A percentile compares a stretch with the other conserved stretches of the same genome.
These are phyloP conservation scores for Phyllotis vaccarum DNA, from an alignment of 2,797 vertebrate species.

Conservation along the genomic window DNA sequence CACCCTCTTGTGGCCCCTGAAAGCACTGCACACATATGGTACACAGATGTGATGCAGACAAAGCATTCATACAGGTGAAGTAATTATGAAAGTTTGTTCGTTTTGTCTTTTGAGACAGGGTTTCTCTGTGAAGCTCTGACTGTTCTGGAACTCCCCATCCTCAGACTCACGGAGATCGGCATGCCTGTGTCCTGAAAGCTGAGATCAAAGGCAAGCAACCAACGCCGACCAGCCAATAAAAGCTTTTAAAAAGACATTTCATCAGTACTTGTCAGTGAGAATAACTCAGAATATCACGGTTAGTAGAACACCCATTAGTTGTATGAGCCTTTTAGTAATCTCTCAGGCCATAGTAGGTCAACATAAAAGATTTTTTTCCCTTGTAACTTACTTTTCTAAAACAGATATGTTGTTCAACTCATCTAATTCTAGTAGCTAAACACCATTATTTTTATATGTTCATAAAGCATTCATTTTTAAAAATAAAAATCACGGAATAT, in stretches of 20 bases:
- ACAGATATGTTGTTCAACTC: background rate
- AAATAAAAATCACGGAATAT: background rate
- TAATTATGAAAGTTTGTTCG: background rate
- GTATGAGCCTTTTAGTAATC: background rate
- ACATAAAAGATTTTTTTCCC: background rate
- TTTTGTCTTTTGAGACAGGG: too few relatives aligned
- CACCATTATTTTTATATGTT: background rate
- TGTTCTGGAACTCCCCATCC: too few relatives aligned
- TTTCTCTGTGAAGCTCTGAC: too few relatives aligned
- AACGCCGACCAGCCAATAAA: background rate
- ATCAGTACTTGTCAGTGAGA: background rate
- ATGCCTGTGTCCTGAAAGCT: too few relatives aligned
- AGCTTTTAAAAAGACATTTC: background rate
- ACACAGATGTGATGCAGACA: background rate
- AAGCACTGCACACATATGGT: background rate
- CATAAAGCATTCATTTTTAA: background rate
- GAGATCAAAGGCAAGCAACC: too few relatives aligned
- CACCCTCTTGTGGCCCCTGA: background rate
- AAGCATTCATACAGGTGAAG: background rate
- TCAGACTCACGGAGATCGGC: too few relatives aligned
- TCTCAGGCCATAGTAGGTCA: background rate
- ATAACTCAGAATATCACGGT: background rate
- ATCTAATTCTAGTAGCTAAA: constrained; percentile 7
- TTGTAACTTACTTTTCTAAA: background rate
- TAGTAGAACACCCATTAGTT: background rate